Conservation (phyloP, 2,888 invertebrate genomes). For the Coenonympha arcania region DNA sequence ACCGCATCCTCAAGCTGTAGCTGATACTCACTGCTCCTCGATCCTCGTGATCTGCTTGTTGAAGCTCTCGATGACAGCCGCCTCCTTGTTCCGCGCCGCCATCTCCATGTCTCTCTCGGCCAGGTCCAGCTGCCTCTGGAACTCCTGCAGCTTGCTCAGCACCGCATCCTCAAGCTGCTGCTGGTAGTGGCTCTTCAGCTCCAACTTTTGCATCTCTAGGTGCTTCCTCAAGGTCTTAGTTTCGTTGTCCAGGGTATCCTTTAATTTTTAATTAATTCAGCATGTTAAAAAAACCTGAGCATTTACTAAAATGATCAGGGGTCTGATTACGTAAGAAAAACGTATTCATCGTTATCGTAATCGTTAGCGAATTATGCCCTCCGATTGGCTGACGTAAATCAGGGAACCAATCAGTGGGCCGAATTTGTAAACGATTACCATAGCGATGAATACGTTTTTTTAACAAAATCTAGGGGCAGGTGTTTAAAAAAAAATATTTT, state of each 20-base stretch:
- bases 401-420: no score
- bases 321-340: no score
- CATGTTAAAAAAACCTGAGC: neutral
- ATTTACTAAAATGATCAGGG: neutral
- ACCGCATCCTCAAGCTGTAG: conserved; percentile 86
- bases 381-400: no score
- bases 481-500: no score
- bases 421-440: no score
- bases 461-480: no score
- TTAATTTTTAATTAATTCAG: no score
- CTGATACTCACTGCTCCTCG: conserved; percentile 67
- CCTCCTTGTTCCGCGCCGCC: conserved; percentile 78
- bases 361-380: no score
- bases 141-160: conserved; percentile 82
- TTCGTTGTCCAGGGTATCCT: conserved; percentile 72
- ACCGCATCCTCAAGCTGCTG: conserved; percentile 86
- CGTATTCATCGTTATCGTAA: no score
- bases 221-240: conserved; percentile 69
- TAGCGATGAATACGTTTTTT: no score
- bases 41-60: conserved; percentile 82
- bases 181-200: conserved; percentile 84
- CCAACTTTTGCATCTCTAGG: conserved; percentile 77
- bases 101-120: conserved; percentile 78
- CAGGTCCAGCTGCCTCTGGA: conserved; percentile 79
- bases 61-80: conserved; percentile 78